Percentiles rank a stretch among this genome's conserved stretches.
These are phyloP conservation scores for Vanessa cardui DNA, from an alignment of 2,888 invertebrate genomes.

Conservation along the genomic window DNA sequence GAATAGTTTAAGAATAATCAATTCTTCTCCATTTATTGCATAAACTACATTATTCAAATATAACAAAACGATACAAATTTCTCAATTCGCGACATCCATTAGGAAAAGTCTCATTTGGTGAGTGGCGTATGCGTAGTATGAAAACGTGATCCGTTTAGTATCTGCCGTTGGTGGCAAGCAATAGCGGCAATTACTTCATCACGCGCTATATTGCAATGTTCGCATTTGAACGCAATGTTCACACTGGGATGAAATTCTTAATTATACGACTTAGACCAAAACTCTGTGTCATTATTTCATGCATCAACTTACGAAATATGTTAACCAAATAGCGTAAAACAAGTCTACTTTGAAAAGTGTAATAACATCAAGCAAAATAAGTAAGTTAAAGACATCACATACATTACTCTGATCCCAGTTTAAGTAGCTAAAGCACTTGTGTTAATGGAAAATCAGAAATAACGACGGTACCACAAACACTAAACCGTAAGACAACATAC, in stretches of 20 bases:
- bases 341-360: no score
- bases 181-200: conserved; percentile 50
- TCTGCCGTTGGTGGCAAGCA: conserved; percentile 3
- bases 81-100: conserved; percentile 17
- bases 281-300: background rate
- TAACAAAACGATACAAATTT: background rate
- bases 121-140: conserved; percentile 18
- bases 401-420: no score
- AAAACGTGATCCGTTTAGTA: conserved; percentile 35
- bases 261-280: conserved; percentile 43
- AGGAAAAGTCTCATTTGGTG: conserved; percentile 9
- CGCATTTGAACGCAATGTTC: conserved; percentile 51
- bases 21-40: no score
- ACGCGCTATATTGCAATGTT: conserved; percentile 49
- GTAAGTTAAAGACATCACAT: no score
- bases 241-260: conserved; percentile 50
- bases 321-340: no score
- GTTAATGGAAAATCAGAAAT: no score
- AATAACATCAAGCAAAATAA: no score
- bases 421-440: no score
- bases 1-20: no score
- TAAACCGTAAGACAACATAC: no score
- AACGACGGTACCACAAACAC: no score
- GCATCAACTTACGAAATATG: no score
- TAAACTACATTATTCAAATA: background rate